Percentiles rank a stretch among this genome's conserved stretches.
These are phyloP conservation scores for Muschampia plurimacula DNA, from an alignment of 2,888 invertebrate genomes.

Conservation along the genomic window DNA sequence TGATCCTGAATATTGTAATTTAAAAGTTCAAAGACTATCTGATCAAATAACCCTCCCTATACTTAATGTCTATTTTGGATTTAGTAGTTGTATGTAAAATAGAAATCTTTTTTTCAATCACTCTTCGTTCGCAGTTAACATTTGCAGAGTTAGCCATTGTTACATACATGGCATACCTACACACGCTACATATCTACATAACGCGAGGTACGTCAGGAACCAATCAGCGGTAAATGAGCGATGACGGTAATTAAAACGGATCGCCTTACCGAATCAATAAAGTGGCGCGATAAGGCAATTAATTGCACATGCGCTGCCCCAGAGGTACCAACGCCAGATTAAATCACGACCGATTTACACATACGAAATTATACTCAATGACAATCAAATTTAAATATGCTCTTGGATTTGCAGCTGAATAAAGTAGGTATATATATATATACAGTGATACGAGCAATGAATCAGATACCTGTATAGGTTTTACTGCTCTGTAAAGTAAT, in stretches of 20 bases:
- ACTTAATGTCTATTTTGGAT: too few relatives aligned
- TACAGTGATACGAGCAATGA: background rate
- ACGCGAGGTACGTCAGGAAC: conserved; percentile 47
- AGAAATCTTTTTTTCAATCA: too few relatives aligned
- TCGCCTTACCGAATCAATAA: conserved; percentile 84
- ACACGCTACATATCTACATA: background rate
- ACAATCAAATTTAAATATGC: conserved; percentile 5
- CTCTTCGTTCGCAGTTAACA: too few relatives aligned
- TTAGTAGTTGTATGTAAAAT: too few relatives aligned
- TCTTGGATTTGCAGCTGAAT: background rate
- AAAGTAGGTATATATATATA: too few relatives aligned
- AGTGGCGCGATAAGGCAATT: conserved; percentile 81
- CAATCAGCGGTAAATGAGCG: conserved; percentile 81
- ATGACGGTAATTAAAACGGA: conserved; percentile 83
- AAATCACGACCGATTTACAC: conserved; percentile 42
- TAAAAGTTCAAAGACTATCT: too few relatives aligned
- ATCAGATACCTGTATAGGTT: background rate
- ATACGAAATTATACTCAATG: conserved; percentile 39
- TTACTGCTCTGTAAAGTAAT: too few relatives aligned
- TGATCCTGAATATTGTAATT: too few relatives aligned
- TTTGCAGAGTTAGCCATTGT: background rate
- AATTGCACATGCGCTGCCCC: conserved; percentile 77
- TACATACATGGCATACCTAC: background rate
- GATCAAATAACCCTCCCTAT: too few relatives aligned
- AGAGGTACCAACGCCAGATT: conserved; percentile 58